phyloP scores from a whole-genome alignment of 2,888 invertebrate genomes.

The Clanis bilineata region DNA sequence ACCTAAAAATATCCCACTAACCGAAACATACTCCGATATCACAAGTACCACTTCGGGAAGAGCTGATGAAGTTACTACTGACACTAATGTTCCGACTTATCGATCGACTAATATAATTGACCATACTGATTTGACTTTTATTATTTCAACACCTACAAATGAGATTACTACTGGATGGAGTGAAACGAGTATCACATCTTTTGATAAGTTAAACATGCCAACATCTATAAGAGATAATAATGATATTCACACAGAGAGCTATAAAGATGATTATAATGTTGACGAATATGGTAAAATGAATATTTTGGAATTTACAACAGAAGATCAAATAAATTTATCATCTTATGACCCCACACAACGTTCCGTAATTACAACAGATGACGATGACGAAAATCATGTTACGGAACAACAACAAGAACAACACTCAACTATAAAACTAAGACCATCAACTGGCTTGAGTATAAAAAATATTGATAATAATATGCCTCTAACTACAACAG shows the following conservation, averaged over 20 bases:
- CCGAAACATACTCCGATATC: conserved; percentile 64
- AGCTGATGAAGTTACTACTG: conserved; percentile 45
- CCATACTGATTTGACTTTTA: conserved; percentile 9
- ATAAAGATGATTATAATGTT: not conserved
- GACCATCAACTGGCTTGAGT: not conserved
- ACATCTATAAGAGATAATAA: not conserved
- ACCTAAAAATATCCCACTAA: conserved; percentile 76
- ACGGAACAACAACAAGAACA: not conserved
- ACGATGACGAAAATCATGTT: not conserved
- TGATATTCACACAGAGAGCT: not conserved
- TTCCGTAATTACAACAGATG: not conserved
- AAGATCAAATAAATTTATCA: not conserved
- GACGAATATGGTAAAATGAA: conserved; percentile 13
- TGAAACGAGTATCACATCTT: conserved; percentile 16
- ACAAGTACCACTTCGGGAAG: conserved; percentile 50
- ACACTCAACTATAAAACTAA: not conserved
- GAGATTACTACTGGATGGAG: conserved; percentile 13
- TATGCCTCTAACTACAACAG: not conserved
- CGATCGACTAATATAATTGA: conserved; percentile 14
- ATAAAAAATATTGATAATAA: not conserved
- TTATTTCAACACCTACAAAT: conserved; percentile 12
- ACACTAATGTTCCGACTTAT: conserved; percentile 37
- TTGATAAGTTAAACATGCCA: conserved; percentile 22
- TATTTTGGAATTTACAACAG: conserved; percentile 9
- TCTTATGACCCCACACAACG: conserved; percentile 13